Evolutionary conservation across 2,888 invertebrate species (phyloP).

Genomic region (Hyles lineata): DNA sequence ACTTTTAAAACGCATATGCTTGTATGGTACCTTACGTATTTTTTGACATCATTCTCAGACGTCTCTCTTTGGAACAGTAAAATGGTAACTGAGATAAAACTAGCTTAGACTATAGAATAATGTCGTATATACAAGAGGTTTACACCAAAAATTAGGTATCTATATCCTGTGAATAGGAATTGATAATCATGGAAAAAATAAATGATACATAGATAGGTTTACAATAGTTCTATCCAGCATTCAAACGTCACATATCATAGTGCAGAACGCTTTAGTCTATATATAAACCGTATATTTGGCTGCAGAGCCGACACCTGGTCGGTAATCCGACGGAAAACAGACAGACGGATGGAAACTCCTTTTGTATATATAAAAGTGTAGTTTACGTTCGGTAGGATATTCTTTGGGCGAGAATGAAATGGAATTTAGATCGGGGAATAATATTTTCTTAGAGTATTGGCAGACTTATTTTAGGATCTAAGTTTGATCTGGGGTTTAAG

Average conservation of each 20-base stretch:
- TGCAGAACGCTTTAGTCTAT: constrained; percentile 32
- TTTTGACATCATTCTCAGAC: no score
- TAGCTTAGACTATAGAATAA: no score
- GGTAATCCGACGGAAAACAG: constrained; percentile 48
- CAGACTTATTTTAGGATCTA: neutral
- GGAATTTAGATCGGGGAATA: neutral
- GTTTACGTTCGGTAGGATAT: constrained; percentile 5
- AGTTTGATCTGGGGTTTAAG: neutral
- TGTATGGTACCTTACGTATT: no score
- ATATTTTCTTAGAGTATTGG: neutral
- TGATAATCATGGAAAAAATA: no score
- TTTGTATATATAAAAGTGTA: neutral
- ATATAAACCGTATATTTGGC: constrained; percentile 40
- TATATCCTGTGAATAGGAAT: no score
- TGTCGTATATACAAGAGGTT: no score
- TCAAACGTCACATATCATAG: constrained; percentile 10
- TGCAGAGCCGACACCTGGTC: constrained; percentile 36
- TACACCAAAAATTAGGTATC: no score
- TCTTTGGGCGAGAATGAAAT: neutral
- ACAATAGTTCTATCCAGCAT: no score
- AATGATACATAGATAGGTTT: no score
- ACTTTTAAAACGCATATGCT: no score
- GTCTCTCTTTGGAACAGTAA: no score
- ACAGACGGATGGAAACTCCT: constrained; percentile 39
- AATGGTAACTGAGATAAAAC: no score